Percentiles rank a stretch among this genome's conserved stretches.
Conservation (phyloP, 2,113 vertebrate species). For the Lophochroa leadbeateri region DNA sequence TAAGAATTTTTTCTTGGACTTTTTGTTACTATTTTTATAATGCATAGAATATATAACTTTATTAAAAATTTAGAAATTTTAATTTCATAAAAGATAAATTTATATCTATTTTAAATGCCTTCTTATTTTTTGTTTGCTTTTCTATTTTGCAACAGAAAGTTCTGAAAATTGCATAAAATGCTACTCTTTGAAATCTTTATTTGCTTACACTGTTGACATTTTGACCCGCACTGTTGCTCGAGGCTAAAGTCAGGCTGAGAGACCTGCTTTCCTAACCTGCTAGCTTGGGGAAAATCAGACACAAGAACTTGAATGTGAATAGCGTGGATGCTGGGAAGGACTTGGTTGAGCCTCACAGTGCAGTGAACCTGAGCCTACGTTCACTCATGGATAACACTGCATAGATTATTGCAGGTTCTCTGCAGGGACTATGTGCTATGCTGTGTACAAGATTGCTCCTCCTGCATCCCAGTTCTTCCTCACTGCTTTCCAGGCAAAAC, state of each 20-base stretch:
- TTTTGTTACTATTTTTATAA: neutral
- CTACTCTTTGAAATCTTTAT: neutral
- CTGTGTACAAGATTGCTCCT: neutral
- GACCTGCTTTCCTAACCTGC: neutral
- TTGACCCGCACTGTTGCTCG: rapidly evolving
- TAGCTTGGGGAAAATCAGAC: neutral
- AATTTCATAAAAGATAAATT: neutral
- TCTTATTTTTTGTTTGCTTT: neutral
- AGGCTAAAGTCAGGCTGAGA: neutral
- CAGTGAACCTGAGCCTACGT: neutral
- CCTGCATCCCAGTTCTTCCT: neutral
- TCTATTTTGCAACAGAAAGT: neutral
- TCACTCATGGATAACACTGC: neutral
- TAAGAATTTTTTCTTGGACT: neutral
- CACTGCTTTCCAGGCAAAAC: neutral
- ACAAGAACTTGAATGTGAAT: neutral
- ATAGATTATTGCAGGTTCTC: neutral
- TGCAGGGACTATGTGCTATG: rapidly evolving
- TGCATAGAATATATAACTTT: neutral
- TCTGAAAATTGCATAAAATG: neutral
- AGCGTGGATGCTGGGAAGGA: neutral
- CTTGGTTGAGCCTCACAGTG: neutral
- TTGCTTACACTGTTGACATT: neutral
- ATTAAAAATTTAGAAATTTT: neutral
- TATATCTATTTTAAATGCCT: neutral